Percentiles rank a stretch among this genome's conserved stretches.
Conservation (phyloP, 2,888 invertebrate genomes). For the Smittia aterrima region DNA sequence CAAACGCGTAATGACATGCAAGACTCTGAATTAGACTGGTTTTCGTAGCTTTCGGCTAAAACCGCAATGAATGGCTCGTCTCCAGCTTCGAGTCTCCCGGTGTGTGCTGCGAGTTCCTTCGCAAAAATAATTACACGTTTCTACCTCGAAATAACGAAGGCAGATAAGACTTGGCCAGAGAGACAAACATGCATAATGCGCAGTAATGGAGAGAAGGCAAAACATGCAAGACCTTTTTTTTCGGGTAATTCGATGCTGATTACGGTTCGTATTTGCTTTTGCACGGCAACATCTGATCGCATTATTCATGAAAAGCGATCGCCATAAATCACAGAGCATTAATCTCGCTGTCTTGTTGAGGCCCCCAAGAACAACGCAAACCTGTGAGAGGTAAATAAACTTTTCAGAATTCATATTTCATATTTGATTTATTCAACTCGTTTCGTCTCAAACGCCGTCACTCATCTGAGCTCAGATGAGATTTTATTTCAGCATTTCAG, state of each 20-base stretch:
- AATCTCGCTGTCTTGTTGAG: slow-evolving; percentile 39
- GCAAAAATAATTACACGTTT: slow-evolving; percentile 22
- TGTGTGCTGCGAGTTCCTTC: neutral
- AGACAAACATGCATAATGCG: slow-evolving; percentile 16
- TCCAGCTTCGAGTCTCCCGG: slow-evolving; percentile 1
- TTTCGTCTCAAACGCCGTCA: slow-evolving; percentile 1
- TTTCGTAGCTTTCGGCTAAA: slow-evolving; percentile 34
- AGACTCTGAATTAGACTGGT: slow-evolving; percentile 39
- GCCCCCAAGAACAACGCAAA: neutral
- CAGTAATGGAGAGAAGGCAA: neutral
- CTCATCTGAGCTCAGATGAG: neutral
- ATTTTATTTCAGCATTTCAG: neutral
- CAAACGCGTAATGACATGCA: slow-evolving; percentile 39
- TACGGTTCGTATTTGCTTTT: neutral
- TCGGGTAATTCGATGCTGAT: slow-evolving; percentile 28
- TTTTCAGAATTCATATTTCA: slow-evolving; percentile 32
- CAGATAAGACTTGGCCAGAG: neutral
- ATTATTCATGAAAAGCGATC: slow-evolving; percentile 12
- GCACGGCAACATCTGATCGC: slow-evolving; percentile 18
- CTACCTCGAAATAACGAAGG: neutral
- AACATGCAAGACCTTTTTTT: neutral
- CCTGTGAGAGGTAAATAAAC: slow-evolving; percentile 29
- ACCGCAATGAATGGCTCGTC: neutral
- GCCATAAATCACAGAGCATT: slow-evolving; percentile 40
- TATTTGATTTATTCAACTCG: slow-evolving; percentile 16